Conservation (phyloP, 2,888 invertebrate species). For the Tryphoninae sp. region DNA sequence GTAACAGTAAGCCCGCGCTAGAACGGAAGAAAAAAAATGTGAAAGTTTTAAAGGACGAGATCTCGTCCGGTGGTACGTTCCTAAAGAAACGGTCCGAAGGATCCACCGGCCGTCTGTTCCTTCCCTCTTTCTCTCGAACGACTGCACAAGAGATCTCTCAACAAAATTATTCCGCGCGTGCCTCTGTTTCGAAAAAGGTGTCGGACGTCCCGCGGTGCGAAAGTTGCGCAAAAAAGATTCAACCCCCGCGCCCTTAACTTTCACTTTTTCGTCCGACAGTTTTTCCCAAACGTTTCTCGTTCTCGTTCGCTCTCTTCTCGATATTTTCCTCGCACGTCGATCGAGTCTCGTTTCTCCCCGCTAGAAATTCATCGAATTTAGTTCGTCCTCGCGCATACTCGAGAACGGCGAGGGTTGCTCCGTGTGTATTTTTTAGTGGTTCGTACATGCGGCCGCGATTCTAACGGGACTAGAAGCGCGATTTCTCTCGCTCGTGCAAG, state of each 20-base stretch:
- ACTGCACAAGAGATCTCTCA: constrained; percentile 10
- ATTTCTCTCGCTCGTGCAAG: constrained; percentile 37
- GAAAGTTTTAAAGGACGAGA: constrained; percentile 72
- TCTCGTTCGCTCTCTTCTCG: constrained; percentile 14
- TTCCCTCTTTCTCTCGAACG: constrained; percentile 25
- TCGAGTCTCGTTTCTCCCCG: constrained; percentile 24
- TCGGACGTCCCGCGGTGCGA: constrained; percentile 72
- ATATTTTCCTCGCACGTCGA: background rate
- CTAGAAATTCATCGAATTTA: constrained; percentile 31
- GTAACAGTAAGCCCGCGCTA: constrained; percentile 23
- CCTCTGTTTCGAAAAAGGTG: constrained; percentile 68
- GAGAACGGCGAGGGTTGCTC: background rate
- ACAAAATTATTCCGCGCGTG: constrained; percentile 25
- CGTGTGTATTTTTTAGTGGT: background rate
- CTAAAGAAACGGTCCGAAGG: constrained; percentile 45
- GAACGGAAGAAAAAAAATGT: constrained; percentile 70
- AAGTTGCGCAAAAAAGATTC: constrained; percentile 74
- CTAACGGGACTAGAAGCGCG: constrained; percentile 3
- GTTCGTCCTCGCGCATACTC: constrained; percentile 36
- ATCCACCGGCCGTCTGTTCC: constrained; percentile 14
- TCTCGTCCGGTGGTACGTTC: constrained; percentile 18
- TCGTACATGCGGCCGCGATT: background rate
- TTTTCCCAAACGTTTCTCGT: constrained; percentile 44
- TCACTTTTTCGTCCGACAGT: constrained; percentile 53
- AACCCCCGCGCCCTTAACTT: constrained; percentile 59